These are phyloP conservation scores for Heterochromis multidens DNA, from an alignment of 2,113 vertebrate genomes.

Conservation along the genomic window DNA sequence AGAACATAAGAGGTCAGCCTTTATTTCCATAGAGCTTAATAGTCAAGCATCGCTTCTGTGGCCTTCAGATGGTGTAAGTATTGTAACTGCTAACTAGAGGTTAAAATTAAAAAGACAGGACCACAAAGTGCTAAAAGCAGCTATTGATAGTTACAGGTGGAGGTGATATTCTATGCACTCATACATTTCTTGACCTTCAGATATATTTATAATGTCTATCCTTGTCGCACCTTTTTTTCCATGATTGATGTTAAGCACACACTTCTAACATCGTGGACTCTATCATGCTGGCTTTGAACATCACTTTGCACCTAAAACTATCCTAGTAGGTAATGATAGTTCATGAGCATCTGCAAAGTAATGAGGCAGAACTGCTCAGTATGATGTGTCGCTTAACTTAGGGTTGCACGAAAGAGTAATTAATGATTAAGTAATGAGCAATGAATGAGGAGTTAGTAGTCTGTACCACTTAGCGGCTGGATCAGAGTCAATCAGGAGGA, in stretches of 20 bases:
- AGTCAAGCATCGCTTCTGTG: neutral
- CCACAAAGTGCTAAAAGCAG: neutral
- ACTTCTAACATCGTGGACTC: neutral
- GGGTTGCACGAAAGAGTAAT: neutral
- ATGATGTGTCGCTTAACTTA: neutral
- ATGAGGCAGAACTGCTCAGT: neutral
- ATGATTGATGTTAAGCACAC: neutral
- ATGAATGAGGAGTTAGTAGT: constrained; percentile 1
- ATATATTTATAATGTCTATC: neutral
- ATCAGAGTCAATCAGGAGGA: neutral
- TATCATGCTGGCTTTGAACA: neutral
- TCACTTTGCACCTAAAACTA: neutral
- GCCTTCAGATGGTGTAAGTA: neutral
- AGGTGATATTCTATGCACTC: neutral
- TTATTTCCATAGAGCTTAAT: neutral
- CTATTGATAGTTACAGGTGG: neutral
- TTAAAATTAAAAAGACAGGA: neutral
- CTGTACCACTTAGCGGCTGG: neutral
- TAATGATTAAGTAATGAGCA: constrained; percentile 1
- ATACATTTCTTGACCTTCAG: neutral
- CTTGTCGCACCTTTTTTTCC: neutral
- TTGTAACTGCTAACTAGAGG: neutral
- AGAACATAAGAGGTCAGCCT: neutral
- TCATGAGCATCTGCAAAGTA: neutral
- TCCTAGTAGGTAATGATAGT: neutral